phyloP scores from a whole-genome alignment of 2,888 invertebrate species.

The Aproaerema taeniolella region DNA sequence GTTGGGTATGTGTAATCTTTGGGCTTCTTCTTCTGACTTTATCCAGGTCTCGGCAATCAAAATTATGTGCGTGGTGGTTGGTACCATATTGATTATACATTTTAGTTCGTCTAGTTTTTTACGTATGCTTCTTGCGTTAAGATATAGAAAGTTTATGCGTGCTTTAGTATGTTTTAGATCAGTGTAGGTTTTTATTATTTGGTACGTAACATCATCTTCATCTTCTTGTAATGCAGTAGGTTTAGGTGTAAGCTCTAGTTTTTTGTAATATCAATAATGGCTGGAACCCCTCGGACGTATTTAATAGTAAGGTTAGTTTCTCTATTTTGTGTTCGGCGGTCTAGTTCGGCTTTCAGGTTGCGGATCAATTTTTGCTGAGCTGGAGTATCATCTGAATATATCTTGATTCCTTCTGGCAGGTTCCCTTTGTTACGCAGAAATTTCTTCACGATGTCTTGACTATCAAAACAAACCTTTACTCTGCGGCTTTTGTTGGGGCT shows the following conservation, averaged over 20 bases:
- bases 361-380: neutral
- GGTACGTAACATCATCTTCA: neutral
- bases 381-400: too few relatives aligned
- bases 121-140: neutral
- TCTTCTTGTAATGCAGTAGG: neutral
- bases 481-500: neutral
- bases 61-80: neutral
- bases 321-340: neutral
- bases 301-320: too few relatives aligned
- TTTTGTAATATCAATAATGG: neutral
- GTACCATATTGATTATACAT: neutral
- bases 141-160: neutral
- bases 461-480: neutral
- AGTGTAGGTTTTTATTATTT: neutral
- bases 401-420: neutral
- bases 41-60: neutral
- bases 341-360: neutral
- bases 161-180: neutral
- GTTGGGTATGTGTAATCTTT: conserved; percentile 13
- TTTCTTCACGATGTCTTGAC: neutral
- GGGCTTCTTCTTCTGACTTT: conserved; percentile 15
- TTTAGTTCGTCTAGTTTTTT: neutral
- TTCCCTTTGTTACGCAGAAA: neutral
- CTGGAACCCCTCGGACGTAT: neutral
- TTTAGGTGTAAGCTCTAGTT: neutral